A percentile compares a stretch with the other conserved stretches of the same genome.
These are phyloP conservation scores for Olivierus martensii DNA, from an alignment of 1,140 invertebrate genomes.

Conservation along the genomic window DNA sequence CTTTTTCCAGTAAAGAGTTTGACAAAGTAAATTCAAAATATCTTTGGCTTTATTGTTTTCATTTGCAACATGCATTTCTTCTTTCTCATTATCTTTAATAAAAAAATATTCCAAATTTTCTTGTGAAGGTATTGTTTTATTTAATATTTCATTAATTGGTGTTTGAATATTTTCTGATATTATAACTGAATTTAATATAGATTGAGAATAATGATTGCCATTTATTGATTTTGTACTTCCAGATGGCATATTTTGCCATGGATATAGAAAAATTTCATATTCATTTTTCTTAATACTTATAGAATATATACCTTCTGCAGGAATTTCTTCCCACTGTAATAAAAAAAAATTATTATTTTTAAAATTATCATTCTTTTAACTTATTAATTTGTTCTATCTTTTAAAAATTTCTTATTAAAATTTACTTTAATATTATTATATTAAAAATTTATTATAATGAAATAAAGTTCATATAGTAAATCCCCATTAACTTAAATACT, in stretches of 20 bases:
- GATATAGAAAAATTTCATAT: constrained; percentile 22
- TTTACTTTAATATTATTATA: no score
- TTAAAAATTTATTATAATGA: no score
- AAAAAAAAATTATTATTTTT: constrained; percentile 9
- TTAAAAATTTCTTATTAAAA: no score
- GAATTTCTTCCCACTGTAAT: constrained; percentile 45
- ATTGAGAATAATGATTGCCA: neutral
- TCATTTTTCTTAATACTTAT: constrained; percentile 36
- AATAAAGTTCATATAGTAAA: no score
- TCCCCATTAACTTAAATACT: no score
- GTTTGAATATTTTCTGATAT: neutral
- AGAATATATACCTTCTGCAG: constrained; percentile 51
- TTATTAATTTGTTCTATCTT: no score
- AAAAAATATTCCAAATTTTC: neutral
- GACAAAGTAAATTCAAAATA: no score
- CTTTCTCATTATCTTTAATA: no score
- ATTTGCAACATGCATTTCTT: no score
- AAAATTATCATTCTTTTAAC: no score
- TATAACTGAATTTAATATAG: neutral
- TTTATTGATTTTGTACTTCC: neutral
- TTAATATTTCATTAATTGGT: constrained; percentile 3
- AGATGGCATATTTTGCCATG: constrained; percentile 22
- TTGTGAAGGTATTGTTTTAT: neutral
- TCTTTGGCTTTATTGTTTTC: no score
- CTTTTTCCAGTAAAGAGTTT: no score